Conservation (phyloP, 2,113 vertebrate species). For the Pelmatolapia mariae region DNA sequence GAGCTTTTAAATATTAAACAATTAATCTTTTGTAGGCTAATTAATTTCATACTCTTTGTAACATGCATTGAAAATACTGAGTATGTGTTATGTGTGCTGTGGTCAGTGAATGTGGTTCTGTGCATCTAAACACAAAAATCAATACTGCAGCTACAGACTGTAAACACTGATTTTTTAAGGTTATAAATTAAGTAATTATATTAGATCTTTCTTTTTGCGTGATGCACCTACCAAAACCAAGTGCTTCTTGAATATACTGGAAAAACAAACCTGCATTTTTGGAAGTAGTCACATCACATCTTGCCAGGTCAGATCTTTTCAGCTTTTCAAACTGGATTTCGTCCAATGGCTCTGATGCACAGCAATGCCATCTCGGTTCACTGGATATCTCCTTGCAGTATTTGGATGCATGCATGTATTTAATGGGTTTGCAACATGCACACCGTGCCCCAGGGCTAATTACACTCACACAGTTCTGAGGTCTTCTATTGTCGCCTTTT, state of each 20-base stretch:
- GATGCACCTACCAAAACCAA: background rate
- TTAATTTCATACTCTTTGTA: background rate
- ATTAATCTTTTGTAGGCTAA: background rate
- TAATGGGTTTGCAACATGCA: slow-evolving; percentile 22
- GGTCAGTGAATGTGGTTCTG: background rate
- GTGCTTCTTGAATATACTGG: background rate
- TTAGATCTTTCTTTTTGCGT: background rate
- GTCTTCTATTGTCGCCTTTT: slow-evolving; percentile 1
- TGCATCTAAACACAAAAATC: background rate
- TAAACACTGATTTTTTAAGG: background rate
- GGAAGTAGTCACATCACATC: background rate
- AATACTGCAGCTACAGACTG: background rate
- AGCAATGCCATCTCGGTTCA: slow-evolving; percentile 21
- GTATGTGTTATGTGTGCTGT: background rate
- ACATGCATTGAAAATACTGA: too few relatives aligned
- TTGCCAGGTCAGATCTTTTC: slow-evolving; percentile 7
- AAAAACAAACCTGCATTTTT: background rate
- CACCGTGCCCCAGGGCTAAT: slow-evolving; percentile 38
- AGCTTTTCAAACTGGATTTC: slow-evolving; percentile 2
- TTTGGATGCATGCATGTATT: slow-evolving; percentile 28
- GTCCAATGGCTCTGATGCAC: slow-evolving; percentile 1
- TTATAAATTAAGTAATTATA: background rate
- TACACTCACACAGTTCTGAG: slow-evolving; percentile 41
- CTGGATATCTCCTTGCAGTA: slow-evolving; percentile 26
- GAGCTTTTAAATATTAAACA: background rate